Percentiles rank a stretch among this genome's conserved stretches.
Conservation (phyloP, 2,797 vertebrate species). For the Sebastes itinus region DNA sequence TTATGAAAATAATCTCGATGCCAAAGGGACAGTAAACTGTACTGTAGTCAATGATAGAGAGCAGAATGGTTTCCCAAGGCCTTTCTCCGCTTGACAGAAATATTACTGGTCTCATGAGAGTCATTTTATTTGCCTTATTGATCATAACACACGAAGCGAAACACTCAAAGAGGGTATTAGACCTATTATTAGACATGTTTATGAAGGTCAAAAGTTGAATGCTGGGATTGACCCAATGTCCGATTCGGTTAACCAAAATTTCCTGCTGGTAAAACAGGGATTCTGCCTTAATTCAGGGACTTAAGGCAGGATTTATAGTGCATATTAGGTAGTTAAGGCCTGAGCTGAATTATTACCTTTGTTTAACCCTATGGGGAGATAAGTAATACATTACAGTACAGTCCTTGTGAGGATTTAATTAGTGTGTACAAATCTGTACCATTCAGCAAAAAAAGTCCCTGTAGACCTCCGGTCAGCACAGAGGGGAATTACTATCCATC, state of each 20-base stretch:
- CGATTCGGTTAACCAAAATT: neutral
- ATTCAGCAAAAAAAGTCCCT: constrained; percentile 10
- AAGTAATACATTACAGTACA: neutral
- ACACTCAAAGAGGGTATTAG: neutral
- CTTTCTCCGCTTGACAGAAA: constrained; percentile 5
- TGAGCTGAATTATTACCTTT: constrained; percentile 17
- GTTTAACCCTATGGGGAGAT: neutral
- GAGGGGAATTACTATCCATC: neutral
- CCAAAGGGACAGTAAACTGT: neutral
- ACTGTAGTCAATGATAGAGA: neutral
- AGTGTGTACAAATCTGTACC: neutral
- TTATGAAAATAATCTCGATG: constrained; percentile 11
- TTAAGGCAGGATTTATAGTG: neutral
- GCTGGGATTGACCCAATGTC: constrained; percentile 4
- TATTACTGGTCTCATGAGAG: neutral
- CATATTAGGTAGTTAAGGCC: constrained; percentile 2
- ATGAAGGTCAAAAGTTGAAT: constrained; percentile 35
- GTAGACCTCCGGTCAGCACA: neutral
- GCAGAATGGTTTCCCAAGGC: neutral
- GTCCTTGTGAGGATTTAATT: constrained; percentile 29
- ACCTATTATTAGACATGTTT: constrained; percentile 7
- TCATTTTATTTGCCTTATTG: constrained; percentile 32
- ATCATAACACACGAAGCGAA: constrained; percentile 26
- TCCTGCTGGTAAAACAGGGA: neutral
- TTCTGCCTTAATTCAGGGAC: neutral